Base-by-base conservation (phyloP, 2,888 invertebrate genomes). In the Ramazzottius varieornatus region DNA sequence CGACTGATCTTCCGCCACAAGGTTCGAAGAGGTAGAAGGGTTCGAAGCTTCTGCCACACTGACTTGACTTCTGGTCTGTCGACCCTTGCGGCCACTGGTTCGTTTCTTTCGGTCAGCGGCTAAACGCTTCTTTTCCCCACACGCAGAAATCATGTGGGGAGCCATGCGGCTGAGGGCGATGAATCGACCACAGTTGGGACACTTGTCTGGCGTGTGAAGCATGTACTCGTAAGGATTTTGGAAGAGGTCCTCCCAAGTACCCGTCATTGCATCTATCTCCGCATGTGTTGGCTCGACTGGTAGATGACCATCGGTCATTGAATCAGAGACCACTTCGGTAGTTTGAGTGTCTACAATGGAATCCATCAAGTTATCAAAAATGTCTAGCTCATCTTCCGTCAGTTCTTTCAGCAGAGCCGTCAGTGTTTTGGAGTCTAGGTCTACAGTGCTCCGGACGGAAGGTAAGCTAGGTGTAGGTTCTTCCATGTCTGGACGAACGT, bases 201-300 rank as follows among this genome's bases (percentile, higher is more conserved):
- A 54, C 4, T 24, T 54, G 13, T 54, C 54, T 29, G 29, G 20
- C 20, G 54, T n/a, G 24, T 54, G 54, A 8, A 54, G 54, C 54
- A 54, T 54, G 54, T 54, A 54, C 20, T 54, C 54, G 54, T n/a
- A 54, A 16, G 54, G 54, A 29, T 54, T 54, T 24, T 54, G 54
- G 24, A 54, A 54, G 54, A 54, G n/a, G 29, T 54, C 54, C 29
- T 54, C 54, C 54, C 54, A 54, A 24, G n/a, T 54, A 24, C 24
- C 24, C 4, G 29, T 29, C 54, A 54, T 54, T 24, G 4, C n/a
- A 24, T 54, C 54, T 8, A 54, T 16, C n/a, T 29, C 54, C 29
- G 8, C 54, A 4, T 8, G 54, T 16, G 54, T 54, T 16, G 54
- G 54, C 54, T 54, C 54, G 4, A 29, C 4, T 4, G 54, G 54